A percentile compares a stretch with the other conserved stretches of the same genome.
phyloP scores from a whole-genome alignment of 2,888 invertebrate species.

The Nemapogon koenigi region DNA sequence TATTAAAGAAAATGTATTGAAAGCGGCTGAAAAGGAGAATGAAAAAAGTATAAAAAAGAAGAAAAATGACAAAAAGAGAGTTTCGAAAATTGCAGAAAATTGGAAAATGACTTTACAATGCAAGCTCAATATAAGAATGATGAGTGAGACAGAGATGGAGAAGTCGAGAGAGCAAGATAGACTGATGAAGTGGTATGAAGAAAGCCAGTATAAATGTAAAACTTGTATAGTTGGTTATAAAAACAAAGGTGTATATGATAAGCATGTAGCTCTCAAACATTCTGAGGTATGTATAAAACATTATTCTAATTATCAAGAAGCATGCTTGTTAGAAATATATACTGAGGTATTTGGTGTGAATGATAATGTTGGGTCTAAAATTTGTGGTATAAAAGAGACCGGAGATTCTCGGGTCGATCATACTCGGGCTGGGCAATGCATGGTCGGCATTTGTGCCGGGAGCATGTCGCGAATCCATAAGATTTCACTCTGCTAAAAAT shows the following conservation, averaged over 20 bases:
- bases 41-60: conserved; percentile 2
- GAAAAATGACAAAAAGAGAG: background rate
- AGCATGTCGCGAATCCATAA: too few relatives aligned
- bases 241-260: background rate
- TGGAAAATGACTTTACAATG: too few relatives aligned
- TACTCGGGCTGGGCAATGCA: too few relatives aligned
- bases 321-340: too few relatives aligned
- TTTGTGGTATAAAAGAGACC: background rate
- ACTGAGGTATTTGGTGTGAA: background rate
- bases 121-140: background rate
- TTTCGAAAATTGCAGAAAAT: too few relatives aligned
- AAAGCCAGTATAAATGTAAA: background rate
- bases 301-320: too few relatives aligned
- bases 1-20: background rate
- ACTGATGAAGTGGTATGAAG: background rate
- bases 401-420: too few relatives aligned
- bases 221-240: conserved; percentile 5
- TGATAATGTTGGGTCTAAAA: background rate
- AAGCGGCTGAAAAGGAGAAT: background rate
- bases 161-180: background rate
- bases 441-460: too few relatives aligned
- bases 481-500: too few relatives aligned
- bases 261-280: background rate
- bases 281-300: conserved; percentile 2
- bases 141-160: conserved; percentile 5